Percentiles rank a stretch among this genome's conserved stretches.
phyloP scores from a whole-genome alignment of 2,797 vertebrate genomes.

The Coilia nasus region DNA sequence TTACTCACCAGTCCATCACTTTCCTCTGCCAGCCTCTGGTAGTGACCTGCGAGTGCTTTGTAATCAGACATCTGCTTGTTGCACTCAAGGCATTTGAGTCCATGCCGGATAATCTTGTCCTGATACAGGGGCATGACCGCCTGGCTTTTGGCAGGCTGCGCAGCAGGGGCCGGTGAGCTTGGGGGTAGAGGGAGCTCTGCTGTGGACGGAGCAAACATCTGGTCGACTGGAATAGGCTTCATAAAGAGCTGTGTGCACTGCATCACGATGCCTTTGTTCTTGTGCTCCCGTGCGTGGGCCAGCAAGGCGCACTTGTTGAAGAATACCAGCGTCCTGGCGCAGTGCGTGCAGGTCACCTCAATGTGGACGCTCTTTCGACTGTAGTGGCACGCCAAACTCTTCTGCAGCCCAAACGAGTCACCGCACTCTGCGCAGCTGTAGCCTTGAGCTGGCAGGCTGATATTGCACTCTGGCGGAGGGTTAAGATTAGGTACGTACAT shows the following conservation, averaged over 20 bases:
- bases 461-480: slow-evolving; percentile 84
- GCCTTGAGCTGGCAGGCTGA: slow-evolving; percentile 86
- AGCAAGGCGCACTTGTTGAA: slow-evolving; percentile 95
- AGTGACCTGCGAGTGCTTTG: slow-evolving; percentile 88
- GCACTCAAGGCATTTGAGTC: slow-evolving; percentile 90
- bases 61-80: slow-evolving; percentile 88
- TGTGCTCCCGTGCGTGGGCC: slow-evolving; percentile 93
- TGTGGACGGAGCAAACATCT: slow-evolving; percentile 85
- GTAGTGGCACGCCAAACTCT: slow-evolving; percentile 89
- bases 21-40: slow-evolving; percentile 87
- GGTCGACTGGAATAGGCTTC: slow-evolving; percentile 89
- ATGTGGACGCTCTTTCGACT: slow-evolving; percentile 91
- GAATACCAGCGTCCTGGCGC: slow-evolving; percentile 88
- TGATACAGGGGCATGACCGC: slow-evolving; percentile 88
- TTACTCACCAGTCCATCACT: slow-evolving; percentile 87
- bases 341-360: slow-evolving; percentile 92
- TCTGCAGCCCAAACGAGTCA: slow-evolving; percentile 91
- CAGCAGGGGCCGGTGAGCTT: slow-evolving; percentile 38
- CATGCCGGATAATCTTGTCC: slow-evolving; percentile 82
- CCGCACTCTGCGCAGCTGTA: slow-evolving; percentile 95
- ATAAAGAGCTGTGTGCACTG: slow-evolving; percentile 96
- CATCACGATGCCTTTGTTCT: slow-evolving; percentile 89
- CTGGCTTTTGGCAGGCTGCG: slow-evolving; percentile 57
- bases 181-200: slow-evolving; percentile 52
- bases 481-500: slow-evolving; percentile 90